These are phyloP conservation scores for Actenoides lindsayi DNA, from an alignment of 2,113 vertebrate genomes.

Conservation along the genomic window DNA sequence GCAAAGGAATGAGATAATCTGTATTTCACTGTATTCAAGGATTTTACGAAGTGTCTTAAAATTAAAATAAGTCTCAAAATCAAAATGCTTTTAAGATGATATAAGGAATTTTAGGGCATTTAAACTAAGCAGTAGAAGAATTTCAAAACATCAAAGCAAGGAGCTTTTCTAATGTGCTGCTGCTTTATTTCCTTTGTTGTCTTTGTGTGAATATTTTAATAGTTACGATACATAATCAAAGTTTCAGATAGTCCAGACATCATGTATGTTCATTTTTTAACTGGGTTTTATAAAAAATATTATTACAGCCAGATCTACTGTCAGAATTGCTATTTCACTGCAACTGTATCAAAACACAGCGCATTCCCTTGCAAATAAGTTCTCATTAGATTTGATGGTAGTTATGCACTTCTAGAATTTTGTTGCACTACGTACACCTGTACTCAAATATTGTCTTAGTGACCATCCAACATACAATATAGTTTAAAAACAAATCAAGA, in stretches of 20 bases:
- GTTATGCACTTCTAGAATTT: background rate
- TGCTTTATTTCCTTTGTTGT: background rate
- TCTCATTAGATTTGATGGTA: background rate
- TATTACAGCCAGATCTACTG: background rate
- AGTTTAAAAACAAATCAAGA: background rate
- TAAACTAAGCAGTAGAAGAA: constrained; percentile 12
- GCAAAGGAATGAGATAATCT: background rate
- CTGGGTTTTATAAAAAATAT: background rate
- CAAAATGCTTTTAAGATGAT: background rate
- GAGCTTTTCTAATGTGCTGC: background rate
- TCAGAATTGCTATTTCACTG: background rate
- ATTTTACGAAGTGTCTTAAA: background rate
- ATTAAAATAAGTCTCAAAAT: background rate
- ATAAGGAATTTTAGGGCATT: background rate
- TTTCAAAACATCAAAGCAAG: constrained; percentile 17
- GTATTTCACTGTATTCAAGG: background rate
- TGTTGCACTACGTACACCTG: background rate
- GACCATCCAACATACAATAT: background rate
- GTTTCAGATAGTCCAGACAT: background rate
- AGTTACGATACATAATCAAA: background rate
- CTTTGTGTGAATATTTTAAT: background rate
- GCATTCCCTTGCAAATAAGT: background rate
- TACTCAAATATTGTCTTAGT: background rate
- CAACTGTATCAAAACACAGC: background rate
- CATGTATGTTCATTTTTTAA: background rate